Base-by-base conservation (phyloP, 2,797 vertebrate genomes). In the Aldrovandia affinis region DNA sequence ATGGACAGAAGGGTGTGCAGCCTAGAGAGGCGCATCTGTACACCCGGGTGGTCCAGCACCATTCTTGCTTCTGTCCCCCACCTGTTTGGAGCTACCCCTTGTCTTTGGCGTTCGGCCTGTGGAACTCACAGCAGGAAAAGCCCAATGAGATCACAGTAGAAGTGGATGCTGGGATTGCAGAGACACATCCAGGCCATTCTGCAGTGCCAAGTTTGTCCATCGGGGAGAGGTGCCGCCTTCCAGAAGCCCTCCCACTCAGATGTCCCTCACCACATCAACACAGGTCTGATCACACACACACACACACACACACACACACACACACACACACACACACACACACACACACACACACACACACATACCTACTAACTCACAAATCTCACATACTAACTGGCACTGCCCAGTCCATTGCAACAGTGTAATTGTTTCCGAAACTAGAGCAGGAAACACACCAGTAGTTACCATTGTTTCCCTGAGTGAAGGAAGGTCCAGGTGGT, bases 231-330 rank as follows among this genome's bases (percentile, higher is more conserved):
- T 92, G 87, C 28, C 39, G 0, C 78, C 93, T 98, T 85, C 96
- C 97, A 82, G 88, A 82, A 86, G 91, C 96, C 30, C 91, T 98
- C 85, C 93, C 93, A 2, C 94, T 98, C 78, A 95, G 92, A 59
- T 99, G 98, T 89, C 87, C 90, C 70, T 94, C 93, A 0, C 96
- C 97, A 86, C 97, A 98, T 86, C 87, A 95, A 86, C 98, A 99
- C 93, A 98, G 97, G 98, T 98, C 85, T 36, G 77, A 91, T 2
- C 8, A 30, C 59, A 33, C n/a, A 18, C 78, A 52, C 7, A 6
- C 83, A 28, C 2, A 8, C 57, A 20, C 22, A 42, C 70, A 25
- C 30, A 3, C 68, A 18, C 36, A 73, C 83, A 30, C 7, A 36
- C 36, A 4, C 33, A 42, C 2, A 59, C n/a, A 3, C n/a, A 50